Evolutionary conservation across 2,888 invertebrate genomes (phyloP).

Genomic region (Amiota mariae): DNA sequence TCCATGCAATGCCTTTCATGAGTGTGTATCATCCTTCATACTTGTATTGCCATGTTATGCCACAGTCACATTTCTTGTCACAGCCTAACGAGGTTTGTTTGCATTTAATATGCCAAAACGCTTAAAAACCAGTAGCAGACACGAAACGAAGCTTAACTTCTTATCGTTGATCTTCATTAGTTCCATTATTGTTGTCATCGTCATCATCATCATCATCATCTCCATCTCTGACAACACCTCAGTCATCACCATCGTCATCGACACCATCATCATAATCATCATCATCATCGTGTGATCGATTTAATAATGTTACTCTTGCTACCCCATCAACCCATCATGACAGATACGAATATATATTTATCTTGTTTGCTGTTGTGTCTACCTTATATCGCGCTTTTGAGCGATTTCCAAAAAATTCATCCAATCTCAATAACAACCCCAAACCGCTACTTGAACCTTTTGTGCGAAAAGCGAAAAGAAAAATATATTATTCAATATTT

Average conservation of each 20-base stretch:
- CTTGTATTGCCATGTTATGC: constrained; percentile 2
- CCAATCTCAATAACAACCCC: constrained; percentile 28
- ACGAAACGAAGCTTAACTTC: constrained; percentile 19
- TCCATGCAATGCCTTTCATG: not conserved
- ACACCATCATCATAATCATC: not conserved
- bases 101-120: constrained; percentile 23
- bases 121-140: constrained; percentile 6
- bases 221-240: constrained; percentile 31
- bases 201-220: constrained; percentile 38
- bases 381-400: constrained; percentile 17
- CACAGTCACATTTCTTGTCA: not conserved
- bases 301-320: constrained; percentile 25
- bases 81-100: constrained; percentile 28
- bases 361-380: constrained; percentile 12
- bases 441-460: constrained; percentile 19
- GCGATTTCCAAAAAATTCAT: constrained; percentile 33
- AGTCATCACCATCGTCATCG: not conserved
- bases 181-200: constrained; percentile 42
- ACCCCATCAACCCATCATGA: not conserved
- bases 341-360: constrained; percentile 15
- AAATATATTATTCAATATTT: constrained; percentile 61
- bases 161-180: constrained; percentile 31
- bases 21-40: constrained; percentile 1
- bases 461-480: constrained; percentile 12
- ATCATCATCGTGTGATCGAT: constrained; percentile 32